Evolutionary conservation across 1,140 invertebrate species (phyloP), one percentile per base, ranked within the genome.

Genomic region (Zaprionus tsacasi): DNA sequence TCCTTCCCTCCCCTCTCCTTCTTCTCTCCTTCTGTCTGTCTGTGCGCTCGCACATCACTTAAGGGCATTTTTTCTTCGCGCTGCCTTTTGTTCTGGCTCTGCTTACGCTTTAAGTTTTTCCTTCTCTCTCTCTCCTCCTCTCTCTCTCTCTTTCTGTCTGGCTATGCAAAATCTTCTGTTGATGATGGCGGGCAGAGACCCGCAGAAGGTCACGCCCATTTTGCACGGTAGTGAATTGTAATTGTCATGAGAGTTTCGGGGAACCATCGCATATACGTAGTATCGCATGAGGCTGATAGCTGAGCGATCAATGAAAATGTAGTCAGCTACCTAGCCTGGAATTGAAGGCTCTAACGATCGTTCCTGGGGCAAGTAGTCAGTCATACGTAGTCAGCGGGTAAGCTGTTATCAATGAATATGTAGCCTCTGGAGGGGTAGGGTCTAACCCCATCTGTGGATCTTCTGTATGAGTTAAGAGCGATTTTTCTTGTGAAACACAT

Each of bases 141-240:
- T 21, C 21, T 21, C 13, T 55, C 17, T 13, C 25, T 63, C 13
- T 38, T 48, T 8, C 30, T 38, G 30, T n/a, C 30, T 43, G 13
- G 74, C 56, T 70, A 83, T 76, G 80, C 63, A 69, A 82, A 85
- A 79, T 86, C 76, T 58, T 66, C 77, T 70, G 71, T 67, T 77
- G 48, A 45, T 77, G 48, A 45, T 45, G 40, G 40, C 40, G 40
- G 40, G 6, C 40, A 58, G 59, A 17, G 64, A 17, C 54, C 64
- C 66, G 76, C 69, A 83, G 68, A 63, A 57, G 65, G 70, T 54
- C 43, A 81, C 83, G 81, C 83, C 83, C 70, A 76, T 64, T 78
- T 77, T 65, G 40, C 57, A 63, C 74, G 70, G 25, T 64, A 58
- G 52, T 43, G 59, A 57, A 17, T 54, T 61, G 68, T 76, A 86